phyloP scores from a whole-genome alignment of 2,888 invertebrate species.

The Drosophila anceps region DNA sequence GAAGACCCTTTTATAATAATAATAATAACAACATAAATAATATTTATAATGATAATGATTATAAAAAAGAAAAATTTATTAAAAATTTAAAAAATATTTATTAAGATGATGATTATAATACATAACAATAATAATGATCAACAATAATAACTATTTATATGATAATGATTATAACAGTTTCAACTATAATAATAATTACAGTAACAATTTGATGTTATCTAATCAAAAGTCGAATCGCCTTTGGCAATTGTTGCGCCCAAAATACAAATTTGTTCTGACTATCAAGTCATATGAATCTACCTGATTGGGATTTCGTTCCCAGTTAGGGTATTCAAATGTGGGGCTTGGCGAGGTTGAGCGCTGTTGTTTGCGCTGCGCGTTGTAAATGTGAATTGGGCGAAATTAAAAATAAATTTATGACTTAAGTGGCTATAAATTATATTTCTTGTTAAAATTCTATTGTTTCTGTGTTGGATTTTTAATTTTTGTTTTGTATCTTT shows the following conservation, averaged over 20 bases:
- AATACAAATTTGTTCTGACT: background rate
- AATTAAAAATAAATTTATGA: conserved; percentile 84
- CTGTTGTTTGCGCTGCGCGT: conserved; percentile 53
- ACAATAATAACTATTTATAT: too few relatives aligned
- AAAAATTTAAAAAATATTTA: too few relatives aligned
- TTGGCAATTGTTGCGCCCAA: background rate
- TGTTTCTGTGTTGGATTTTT: conserved; percentile 68
- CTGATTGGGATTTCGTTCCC: background rate
- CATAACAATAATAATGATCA: too few relatives aligned
- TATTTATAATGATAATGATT: background rate
- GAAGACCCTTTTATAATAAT: too few relatives aligned
- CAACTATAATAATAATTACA: background rate
- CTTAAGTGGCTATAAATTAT: conserved; percentile 83
- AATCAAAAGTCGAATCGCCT: background rate
- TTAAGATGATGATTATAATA: too few relatives aligned
- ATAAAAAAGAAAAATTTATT: too few relatives aligned
- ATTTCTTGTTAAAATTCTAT: conserved; percentile 82
- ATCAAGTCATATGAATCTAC: background rate
- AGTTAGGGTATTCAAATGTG: conserved; percentile 28
- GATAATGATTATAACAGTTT: background rate
- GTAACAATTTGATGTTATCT: background rate
- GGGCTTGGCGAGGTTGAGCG: conserved; percentile 39
- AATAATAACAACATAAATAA: background rate
- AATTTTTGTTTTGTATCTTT: conserved; percentile 46
- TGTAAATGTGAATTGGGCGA: conserved; percentile 80